Evolutionary conservation across 2,797 vertebrate genomes (phyloP).

Genomic region (Podarcis siculus): DNA sequence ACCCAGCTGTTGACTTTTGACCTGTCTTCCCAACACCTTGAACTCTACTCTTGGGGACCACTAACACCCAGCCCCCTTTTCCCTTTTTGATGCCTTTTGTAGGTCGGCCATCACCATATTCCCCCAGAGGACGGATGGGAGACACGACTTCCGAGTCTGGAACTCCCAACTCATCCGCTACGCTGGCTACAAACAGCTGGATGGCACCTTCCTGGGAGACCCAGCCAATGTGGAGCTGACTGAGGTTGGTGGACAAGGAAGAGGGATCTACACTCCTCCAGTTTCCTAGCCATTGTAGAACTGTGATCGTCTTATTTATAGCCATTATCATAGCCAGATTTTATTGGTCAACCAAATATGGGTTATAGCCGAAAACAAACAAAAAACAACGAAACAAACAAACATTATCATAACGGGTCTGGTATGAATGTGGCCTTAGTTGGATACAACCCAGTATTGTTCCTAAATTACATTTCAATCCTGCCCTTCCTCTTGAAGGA

Average conservation of each 20-base stretch:
- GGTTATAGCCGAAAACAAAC: too few relatives aligned
- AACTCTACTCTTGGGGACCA: accelerated
- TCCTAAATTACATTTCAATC: too few relatives aligned
- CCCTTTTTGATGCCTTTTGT: neutral
- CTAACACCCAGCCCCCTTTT: accelerated
- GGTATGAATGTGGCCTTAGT: too few relatives aligned
- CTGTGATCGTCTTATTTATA: accelerated
- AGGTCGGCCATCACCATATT: constrained; percentile 99
- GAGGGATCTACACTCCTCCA: accelerated
- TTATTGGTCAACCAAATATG: too few relatives aligned
- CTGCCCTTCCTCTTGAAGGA: too few relatives aligned
- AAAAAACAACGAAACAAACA: too few relatives aligned
- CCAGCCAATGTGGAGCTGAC: constrained; percentile 94
- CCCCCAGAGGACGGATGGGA: constrained; percentile 91
- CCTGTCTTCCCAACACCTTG: neutral
- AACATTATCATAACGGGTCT: too few relatives aligned
- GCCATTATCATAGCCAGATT: too few relatives aligned
- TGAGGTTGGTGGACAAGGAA: constrained; percentile 78
- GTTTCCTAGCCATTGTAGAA: accelerated
- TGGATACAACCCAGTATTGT: too few relatives aligned
- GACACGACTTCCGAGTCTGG: constrained; percentile 95
- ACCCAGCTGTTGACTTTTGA: too few relatives aligned
- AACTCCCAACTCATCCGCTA: constrained; percentile 96
- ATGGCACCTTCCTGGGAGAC: constrained; percentile 88
- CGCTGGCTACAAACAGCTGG: constrained; percentile 94